Conservation (phyloP, 2,113 vertebrate species). For the Notothenia rossii region DNA sequence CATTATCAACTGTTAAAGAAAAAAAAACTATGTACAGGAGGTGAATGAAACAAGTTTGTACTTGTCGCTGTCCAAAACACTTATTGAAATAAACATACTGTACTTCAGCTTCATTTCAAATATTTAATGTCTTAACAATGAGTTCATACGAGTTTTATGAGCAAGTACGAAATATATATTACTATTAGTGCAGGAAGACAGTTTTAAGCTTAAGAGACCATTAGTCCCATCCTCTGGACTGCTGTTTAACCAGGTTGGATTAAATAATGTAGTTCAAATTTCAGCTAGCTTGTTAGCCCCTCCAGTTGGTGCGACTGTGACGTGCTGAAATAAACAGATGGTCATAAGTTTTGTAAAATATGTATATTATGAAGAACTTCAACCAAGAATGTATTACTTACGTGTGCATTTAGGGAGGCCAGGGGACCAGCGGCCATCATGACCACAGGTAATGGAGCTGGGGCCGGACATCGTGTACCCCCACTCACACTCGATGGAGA, state of each 20-base stretch:
- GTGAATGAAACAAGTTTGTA: slow-evolving; percentile 75
- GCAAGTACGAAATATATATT: slow-evolving; percentile 35
- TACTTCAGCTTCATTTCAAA: slow-evolving; percentile 76
- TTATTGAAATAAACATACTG: slow-evolving; percentile 82
- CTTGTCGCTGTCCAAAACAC: slow-evolving; percentile 75
- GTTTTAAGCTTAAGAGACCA: neutral
- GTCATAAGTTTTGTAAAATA: neutral
- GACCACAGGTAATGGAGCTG: slow-evolving; percentile 25
- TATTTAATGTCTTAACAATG: slow-evolving; percentile 65
- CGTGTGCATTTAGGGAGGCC: slow-evolving; percentile 58
- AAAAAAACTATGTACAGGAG: slow-evolving; percentile 70
- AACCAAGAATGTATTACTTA: slow-evolving; percentile 24
- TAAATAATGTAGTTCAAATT: neutral
- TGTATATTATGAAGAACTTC: neutral
- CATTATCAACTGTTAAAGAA: slow-evolving; percentile 67
- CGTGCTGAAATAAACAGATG: slow-evolving; percentile 18
- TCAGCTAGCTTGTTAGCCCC: neutral
- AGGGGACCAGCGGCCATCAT: slow-evolving; percentile 57
- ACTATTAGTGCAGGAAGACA: neutral
- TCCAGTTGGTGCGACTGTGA: fast-evolving
- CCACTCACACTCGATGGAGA: slow-evolving; percentile 30
- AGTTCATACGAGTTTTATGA: slow-evolving; percentile 21
- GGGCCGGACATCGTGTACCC: slow-evolving; percentile 41
- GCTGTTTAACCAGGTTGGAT: neutral
- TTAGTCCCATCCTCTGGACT: neutral